Percentiles rank a stretch among this genome's conserved stretches.
Conservation (phyloP, 2,888 invertebrate genomes). For the Autographa gamma region DNA sequence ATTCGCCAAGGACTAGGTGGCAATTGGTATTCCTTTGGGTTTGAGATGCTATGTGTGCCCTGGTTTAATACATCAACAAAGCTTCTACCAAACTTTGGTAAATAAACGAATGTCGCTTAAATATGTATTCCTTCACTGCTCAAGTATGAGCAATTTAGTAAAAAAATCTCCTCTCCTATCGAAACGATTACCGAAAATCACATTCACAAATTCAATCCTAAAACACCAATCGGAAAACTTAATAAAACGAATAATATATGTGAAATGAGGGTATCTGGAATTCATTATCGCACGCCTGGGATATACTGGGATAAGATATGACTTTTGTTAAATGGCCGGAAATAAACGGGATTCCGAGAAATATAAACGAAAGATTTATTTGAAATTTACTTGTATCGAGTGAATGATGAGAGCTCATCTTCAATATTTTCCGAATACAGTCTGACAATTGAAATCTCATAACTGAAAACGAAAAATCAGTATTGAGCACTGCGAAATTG, state of each 20-base stretch:
- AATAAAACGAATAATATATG: conserved; percentile 40
- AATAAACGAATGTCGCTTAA: too few species aligned
- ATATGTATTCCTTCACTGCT: background rate
- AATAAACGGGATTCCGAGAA: conserved; percentile 18
- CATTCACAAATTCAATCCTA: conserved; percentile 16
- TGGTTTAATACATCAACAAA: background rate
- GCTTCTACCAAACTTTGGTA: too few species aligned
- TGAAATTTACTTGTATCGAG: conserved; percentile 2
- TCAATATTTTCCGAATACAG: conserved; percentile 12
- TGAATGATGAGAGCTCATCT: conserved; percentile 17
- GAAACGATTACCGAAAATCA: conserved; percentile 20
- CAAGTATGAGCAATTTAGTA: background rate
- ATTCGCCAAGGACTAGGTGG: background rate
- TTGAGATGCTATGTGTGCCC: too few species aligned
- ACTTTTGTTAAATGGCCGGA: conserved; percentile 16
- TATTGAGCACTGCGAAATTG: conserved; percentile 18
- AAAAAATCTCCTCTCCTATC: background rate
- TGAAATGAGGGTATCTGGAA: conserved; percentile 30
- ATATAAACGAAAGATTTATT: conserved; percentile 20
- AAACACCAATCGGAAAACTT: conserved; percentile 30
- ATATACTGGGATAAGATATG: conserved; percentile 20
- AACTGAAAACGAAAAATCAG: conserved; percentile 21
- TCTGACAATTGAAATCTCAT: conserved; percentile 10
- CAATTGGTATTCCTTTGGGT: background rate
- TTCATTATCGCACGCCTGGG: conserved; percentile 35